Percentiles rank a stretch among this genome's conserved stretches.
Conservation (phyloP, 2,888 invertebrate genomes). For the Piscicola geometra region DNA sequence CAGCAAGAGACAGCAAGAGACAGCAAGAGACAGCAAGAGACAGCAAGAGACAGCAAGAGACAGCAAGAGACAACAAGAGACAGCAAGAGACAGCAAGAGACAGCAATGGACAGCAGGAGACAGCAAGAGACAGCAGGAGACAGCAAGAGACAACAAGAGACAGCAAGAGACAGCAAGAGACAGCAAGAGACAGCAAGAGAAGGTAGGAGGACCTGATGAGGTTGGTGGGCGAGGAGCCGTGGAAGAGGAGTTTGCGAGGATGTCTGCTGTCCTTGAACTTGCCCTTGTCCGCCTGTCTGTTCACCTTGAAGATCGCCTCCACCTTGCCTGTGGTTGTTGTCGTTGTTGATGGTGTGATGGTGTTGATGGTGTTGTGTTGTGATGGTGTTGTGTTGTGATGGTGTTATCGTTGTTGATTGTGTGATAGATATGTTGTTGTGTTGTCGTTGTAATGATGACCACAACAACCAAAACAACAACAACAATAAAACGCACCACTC, state of each 20-base stretch:
- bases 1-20: too few species aligned
- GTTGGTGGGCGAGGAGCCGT: constrained; percentile 59
- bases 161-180: too few species aligned
- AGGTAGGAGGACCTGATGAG: constrained; percentile 51
- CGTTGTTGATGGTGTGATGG: not conserved
- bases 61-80: too few species aligned
- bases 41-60: too few species aligned
- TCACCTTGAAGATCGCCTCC: constrained; percentile 51
- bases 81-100: too few species aligned
- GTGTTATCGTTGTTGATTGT: not conserved
- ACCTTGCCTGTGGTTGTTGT: constrained; percentile 40
- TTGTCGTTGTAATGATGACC: not conserved
- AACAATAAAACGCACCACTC: constrained; percentile 15
- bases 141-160: too few species aligned
- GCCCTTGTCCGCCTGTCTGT: constrained; percentile 48
- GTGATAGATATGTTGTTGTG: constrained; percentile 7
- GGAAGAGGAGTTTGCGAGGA: constrained; percentile 56
- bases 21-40: too few species aligned
- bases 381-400: constrained; percentile 15
- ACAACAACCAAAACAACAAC: not conserved
- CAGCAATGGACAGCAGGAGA: too few species aligned
- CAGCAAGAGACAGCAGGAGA: too few species aligned
- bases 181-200: too few species aligned
- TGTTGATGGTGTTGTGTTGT: not conserved
- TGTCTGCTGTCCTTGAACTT: constrained; percentile 40